phyloP scores from a whole-genome alignment of 2,113 vertebrate species.

The Microcebus murinus region DNA sequence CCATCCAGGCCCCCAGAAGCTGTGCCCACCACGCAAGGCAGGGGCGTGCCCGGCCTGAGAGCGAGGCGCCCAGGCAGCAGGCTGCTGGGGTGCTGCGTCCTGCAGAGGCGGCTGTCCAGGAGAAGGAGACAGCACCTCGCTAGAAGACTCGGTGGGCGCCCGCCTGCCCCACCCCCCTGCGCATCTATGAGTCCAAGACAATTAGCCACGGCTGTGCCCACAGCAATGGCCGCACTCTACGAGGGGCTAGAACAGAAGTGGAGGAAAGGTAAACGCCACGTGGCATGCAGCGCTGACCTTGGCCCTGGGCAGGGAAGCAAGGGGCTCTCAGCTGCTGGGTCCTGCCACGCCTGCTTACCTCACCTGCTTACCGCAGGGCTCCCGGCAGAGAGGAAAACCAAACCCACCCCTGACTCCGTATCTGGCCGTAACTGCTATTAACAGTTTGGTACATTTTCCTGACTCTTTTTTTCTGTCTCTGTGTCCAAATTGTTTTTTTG shows the following conservation, averaged over 20 bases:
- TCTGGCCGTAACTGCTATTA: not conserved
- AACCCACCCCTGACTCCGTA: not conserved
- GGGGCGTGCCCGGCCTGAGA: not conserved
- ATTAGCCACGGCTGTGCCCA: too few species aligned
- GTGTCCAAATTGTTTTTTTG: not conserved
- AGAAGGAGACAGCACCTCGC: not conserved
- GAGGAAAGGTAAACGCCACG: not conserved
- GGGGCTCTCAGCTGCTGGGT: not conserved
- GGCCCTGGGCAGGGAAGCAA: not conserved
- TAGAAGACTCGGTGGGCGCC: not conserved
- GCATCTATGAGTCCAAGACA: not conserved
- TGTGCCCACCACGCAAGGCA: not conserved
- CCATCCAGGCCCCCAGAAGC: too few species aligned
- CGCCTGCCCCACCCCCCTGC: not conserved
- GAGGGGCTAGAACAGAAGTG: not conserved
- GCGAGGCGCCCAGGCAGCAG: rapidly evolving
- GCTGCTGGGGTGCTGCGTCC: too few species aligned
- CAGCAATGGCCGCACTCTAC: too few species aligned
- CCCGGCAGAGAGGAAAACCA: not conserved
- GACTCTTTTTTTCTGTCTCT: not conserved
- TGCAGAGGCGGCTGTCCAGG: too few species aligned
- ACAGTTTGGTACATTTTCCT: not conserved
- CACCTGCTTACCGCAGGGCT: not conserved
- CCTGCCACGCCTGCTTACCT: not conserved
- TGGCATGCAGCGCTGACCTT: too few species aligned